Evolutionary conservation across 2,888 invertebrate genomes (phyloP).

Genomic region (Stenolophus ochropezus): DNA sequence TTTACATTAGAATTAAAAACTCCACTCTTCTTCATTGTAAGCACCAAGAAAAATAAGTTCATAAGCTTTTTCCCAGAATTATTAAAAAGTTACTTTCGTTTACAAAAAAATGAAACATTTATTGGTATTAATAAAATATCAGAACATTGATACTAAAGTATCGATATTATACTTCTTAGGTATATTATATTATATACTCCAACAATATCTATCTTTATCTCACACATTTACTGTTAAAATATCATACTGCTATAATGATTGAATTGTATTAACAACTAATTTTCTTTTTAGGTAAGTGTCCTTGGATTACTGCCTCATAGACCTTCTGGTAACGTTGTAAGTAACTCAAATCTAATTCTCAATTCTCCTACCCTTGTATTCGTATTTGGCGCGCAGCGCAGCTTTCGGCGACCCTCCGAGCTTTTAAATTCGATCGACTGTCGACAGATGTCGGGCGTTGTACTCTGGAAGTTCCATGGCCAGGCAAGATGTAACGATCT

Average conservation of each 20-base stretch:
- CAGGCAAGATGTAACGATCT: slow-evolving; percentile 50
- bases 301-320: neutral
- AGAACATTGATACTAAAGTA: no score
- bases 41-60: no score
- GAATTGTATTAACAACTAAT: neutral
- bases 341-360: neutral
- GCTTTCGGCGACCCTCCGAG: neutral
- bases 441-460: slow-evolving; percentile 48
- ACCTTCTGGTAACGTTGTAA: neutral
- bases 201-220: no score
- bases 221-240: no score
- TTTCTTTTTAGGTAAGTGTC: slow-evolving; percentile 31
- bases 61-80: no score
- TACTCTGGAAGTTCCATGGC: slow-evolving; percentile 33
- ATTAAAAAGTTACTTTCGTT: no score
- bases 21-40: no score
- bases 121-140: no score
- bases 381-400: slow-evolving; percentile 29
- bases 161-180: no score
- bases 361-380: neutral
- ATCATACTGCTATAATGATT: neutral
- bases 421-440: slow-evolving; percentile 22
- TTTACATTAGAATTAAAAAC: no score
- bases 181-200: no score
- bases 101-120: no score